Conservation (phyloP, 2,797 vertebrate genomes). For the Crenuchus spilurus region DNA sequence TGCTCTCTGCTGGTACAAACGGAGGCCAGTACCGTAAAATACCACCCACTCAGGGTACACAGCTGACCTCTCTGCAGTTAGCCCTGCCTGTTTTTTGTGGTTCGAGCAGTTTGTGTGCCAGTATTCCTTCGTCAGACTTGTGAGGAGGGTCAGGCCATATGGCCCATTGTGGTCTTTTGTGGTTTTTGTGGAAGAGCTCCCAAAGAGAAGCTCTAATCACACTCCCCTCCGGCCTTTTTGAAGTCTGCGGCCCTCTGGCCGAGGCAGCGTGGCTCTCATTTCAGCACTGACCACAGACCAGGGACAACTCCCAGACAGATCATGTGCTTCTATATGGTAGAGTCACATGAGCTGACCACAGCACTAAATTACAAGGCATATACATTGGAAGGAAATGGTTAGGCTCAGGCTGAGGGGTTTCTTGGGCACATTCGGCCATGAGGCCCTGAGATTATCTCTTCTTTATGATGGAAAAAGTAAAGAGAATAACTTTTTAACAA, state of each 20-base stretch:
- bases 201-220: conserved; percentile 39
- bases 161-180: conserved; percentile 47
- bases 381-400: conserved; percentile 63
- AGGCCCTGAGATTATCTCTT: neutral
- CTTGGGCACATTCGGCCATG: conserved; percentile 3
- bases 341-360: conserved; percentile 73
- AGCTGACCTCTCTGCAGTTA: conserved; percentile 31
- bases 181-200: conserved; percentile 60
- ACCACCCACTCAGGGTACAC: conserved; percentile 14
- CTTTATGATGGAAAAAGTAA: neutral
- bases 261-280: conserved; percentile 56
- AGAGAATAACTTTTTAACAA: too few species aligned
- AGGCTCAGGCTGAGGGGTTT: conserved; percentile 34
- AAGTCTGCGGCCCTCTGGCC: conserved; percentile 62
- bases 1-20: conserved; percentile 23
- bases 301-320: conserved; percentile 75
- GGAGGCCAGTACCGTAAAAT: conserved; percentile 11
- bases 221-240: conserved; percentile 52
- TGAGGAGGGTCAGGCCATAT: conserved; percentile 29
- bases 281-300: conserved; percentile 63
- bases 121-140: conserved; percentile 21
- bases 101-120: conserved; percentile 25
- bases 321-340: conserved; percentile 69
- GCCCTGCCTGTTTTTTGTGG: conserved; percentile 29
- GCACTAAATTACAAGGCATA: conserved; percentile 77